phyloP scores from a whole-genome alignment of 2,888 invertebrate species.

The Caenorhabditis sulstoni region DNA sequence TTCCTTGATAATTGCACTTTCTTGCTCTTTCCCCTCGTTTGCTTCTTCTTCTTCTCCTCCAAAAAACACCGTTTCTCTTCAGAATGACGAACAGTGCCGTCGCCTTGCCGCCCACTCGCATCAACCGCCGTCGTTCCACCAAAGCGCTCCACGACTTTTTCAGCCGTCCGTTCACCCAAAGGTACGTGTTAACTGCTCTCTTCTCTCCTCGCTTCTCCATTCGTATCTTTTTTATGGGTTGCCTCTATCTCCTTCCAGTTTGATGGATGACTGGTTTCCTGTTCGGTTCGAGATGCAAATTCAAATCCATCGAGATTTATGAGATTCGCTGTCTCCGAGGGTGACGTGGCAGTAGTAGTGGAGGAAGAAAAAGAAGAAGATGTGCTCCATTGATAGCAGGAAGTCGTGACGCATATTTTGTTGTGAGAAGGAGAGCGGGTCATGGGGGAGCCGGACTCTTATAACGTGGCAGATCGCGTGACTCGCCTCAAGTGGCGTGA shows the following conservation, averaged over 20 bases:
- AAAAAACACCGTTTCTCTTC: neutral
- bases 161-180: slow-evolving; percentile 56
- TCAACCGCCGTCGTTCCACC: slow-evolving; percentile 54
- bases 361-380: neutral
- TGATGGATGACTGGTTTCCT: slow-evolving; percentile 25
- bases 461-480: slow-evolving; percentile 40
- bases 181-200: slow-evolving; percentile 24
- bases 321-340: neutral
- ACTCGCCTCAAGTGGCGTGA: slow-evolving; percentile 18
- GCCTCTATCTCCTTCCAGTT: no score
- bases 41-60: neutral
- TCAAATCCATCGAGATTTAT: slow-evolving; percentile 17
- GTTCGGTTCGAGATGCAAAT: slow-evolving; percentile 2
- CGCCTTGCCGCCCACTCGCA: slow-evolving; percentile 41
- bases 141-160: slow-evolving; percentile 60
- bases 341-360: slow-evolving; percentile 5
- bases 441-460: slow-evolving; percentile 1
- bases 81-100: slow-evolving; percentile 56
- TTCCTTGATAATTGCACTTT: slow-evolving; percentile 46
- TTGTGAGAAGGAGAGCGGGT: neutral
- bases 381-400: neutral
- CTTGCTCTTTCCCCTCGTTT: slow-evolving; percentile 4
- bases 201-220: slow-evolving; percentile 2
- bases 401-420: slow-evolving; percentile 8
- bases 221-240: slow-evolving; percentile 17